Base-by-base conservation (phyloP, 2,888 invertebrate genomes). In the Pandemis cinnamomeana region DNA sequence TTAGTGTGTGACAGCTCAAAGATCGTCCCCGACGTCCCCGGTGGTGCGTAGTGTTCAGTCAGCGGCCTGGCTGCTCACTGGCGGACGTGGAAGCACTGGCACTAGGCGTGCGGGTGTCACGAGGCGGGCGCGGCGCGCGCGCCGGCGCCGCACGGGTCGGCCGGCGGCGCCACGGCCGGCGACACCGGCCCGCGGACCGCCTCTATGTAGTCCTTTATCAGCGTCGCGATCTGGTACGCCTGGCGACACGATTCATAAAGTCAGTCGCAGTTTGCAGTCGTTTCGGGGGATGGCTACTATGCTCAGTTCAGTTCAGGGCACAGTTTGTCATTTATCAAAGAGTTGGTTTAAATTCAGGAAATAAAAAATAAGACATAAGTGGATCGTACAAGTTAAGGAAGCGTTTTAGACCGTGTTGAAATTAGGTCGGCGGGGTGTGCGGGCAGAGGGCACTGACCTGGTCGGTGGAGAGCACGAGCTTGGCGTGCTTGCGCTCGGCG, bases 191-290 rank as follows among this genome's bases (percentile, higher is more conserved):
- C 94, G 84, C 94, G 94, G 64, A 93, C 93, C 76, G 94, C 94
- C 81, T 94, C 94, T 79, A 94, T 94, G 91, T 98, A 98, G 91
- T 98, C 98, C 86, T 97, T 96, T 83, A 98, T 98, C 77, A 98
- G 95, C 74, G 98, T 98, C 74, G 98, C 98, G 86, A 98, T 98
- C 94, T 98, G 98, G 93, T 98, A 97, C 76, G 98, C 98, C 97
- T 98, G 92, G 6, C 81, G 73, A 75, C 41, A 27, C 74, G n/a
- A n/a, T 27, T 7, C 36, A n/a, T 51, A n/a, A 46, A 10, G 7
- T 7, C 7, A 36, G 10, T 44, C 13, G 42, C 27, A 48, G 10
- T 75, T 48, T 11, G 48, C 13, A 48, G 44, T 6, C 44, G 8
- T 44, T 44, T 44, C 27, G 27, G 27, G 27, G 27, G 27, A 36